Percentiles rank a stretch among this genome's conserved stretches.
Evolutionary conservation across 2,888 invertebrate genomes (phyloP).

Genomic region (Acronicta leporina): DNA sequence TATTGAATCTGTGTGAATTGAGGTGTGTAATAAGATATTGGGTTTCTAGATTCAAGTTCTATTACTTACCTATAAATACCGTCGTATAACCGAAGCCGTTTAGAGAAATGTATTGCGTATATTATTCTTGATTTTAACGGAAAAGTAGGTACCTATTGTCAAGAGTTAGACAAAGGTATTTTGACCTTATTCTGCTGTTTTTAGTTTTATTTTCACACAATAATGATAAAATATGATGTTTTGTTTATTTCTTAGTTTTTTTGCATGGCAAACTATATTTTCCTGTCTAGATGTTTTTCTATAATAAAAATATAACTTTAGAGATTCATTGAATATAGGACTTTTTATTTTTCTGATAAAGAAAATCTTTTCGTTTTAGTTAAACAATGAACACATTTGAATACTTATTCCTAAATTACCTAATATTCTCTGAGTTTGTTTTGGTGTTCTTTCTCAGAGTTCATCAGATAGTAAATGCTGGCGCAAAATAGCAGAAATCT

Average conservation of each 20-base stretch:
- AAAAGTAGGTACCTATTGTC: background rate
- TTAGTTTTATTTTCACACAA: background rate
- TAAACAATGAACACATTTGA: no score
- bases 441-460: no score
- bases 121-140: conserved; percentile 1
- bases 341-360: no score
- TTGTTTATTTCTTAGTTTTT: background rate
- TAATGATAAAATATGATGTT: no score
- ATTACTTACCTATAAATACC: conserved; percentile 16
- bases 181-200: background rate
- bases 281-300: no score
- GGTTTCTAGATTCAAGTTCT: conserved; percentile 22
- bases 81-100: background rate
- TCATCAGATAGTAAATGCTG: no score
- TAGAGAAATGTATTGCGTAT: conserved; percentile 2
- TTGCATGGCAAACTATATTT: no score
- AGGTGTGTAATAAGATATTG: conserved; percentile 35
- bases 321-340: background rate
- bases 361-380: no score
- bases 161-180: background rate
- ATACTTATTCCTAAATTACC: no score
- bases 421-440: no score
- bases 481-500: no score
- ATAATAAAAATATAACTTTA: no score
- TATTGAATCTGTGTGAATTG: conserved; percentile 26